Conservation (phyloP, 2,113 vertebrate genomes). For the Urocolius indicus region DNA sequence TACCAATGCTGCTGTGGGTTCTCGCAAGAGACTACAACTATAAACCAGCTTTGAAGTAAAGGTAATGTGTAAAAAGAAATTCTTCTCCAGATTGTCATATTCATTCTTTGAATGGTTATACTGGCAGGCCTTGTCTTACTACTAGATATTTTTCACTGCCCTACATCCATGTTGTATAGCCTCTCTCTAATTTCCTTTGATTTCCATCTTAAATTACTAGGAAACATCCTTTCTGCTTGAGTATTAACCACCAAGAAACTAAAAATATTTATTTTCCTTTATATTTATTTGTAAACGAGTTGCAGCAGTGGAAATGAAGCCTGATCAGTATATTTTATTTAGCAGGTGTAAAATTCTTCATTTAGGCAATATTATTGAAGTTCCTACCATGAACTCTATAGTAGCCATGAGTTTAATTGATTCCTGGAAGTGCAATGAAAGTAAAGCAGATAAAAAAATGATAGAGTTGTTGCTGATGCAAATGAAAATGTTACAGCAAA, state of each 20-base stretch:
- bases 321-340: neutral
- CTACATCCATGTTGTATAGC: neutral
- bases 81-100: neutral
- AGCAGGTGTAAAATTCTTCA: slow-evolving; percentile 14
- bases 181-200: neutral
- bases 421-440: slow-evolving; percentile 59
- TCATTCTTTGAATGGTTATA: neutral
- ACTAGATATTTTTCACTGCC: neutral
- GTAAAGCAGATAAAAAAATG: slow-evolving; percentile 61
- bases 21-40: neutral
- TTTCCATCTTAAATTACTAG: neutral
- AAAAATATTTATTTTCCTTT: neutral
- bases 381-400: slow-evolving; percentile 9
- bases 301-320: neutral
- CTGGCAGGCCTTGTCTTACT: neutral
- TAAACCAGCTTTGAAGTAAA: neutral
- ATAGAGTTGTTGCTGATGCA: slow-evolving; percentile 61
- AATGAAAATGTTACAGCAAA: slow-evolving; percentile 58
- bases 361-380: slow-evolving; percentile 47
- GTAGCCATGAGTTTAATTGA: slow-evolving; percentile 49
- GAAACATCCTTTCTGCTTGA: neutral
- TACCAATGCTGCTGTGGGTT: neutral
- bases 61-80: neutral
- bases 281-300: neutral
- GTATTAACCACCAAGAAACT: slow-evolving; percentile 5